These are phyloP conservation scores for Diorhabda sublineata DNA, from an alignment of 1,140 invertebrate species.

Conservation along the genomic window DNA sequence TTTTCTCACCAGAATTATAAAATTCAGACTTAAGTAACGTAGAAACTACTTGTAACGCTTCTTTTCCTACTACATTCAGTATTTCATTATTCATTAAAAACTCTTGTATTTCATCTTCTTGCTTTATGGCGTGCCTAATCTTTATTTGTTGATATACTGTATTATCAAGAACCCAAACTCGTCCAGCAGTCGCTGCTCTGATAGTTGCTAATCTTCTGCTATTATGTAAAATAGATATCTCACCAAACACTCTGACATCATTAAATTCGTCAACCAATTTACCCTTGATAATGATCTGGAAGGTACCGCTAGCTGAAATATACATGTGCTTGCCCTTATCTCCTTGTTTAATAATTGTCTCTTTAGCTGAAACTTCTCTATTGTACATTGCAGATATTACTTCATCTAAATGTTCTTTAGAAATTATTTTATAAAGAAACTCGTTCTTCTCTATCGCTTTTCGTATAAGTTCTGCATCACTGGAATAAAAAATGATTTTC, in stretches of 20 bases:
- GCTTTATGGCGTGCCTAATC: slow-evolving; percentile 72
- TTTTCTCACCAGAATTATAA: slow-evolving; percentile 77
- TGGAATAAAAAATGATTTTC: slow-evolving; percentile 20
- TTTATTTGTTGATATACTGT: slow-evolving; percentile 85
- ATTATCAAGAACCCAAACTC: slow-evolving; percentile 84
- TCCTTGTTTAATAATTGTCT: slow-evolving; percentile 35
- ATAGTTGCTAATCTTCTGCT: slow-evolving; percentile 34
- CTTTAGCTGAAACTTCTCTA: slow-evolving; percentile 24
- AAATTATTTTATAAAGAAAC: slow-evolving; percentile 35
- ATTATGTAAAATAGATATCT: slow-evolving; percentile 38
- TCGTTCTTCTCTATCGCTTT: slow-evolving; percentile 36
- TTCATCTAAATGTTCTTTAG: slow-evolving; percentile 28
- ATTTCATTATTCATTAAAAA: slow-evolving; percentile 83
- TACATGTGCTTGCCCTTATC: slow-evolving; percentile 37
- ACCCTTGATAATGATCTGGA: slow-evolving; percentile 27
- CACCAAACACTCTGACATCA: slow-evolving; percentile 35
- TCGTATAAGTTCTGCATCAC: slow-evolving; percentile 34
- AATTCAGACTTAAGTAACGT: slow-evolving; percentile 86
- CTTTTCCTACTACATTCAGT: slow-evolving; percentile 72
- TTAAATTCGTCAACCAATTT: slow-evolving; percentile 30
- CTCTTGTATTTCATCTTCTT: slow-evolving; percentile 76
- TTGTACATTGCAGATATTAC: slow-evolving; percentile 36
- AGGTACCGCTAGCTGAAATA: slow-evolving; percentile 32
- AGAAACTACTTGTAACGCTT: slow-evolving; percentile 80
- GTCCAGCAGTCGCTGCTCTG: slow-evolving; percentile 49